Conservation (phyloP, 2,113 vertebrate genomes). For the Leptobrachium ailaonicum region DNA sequence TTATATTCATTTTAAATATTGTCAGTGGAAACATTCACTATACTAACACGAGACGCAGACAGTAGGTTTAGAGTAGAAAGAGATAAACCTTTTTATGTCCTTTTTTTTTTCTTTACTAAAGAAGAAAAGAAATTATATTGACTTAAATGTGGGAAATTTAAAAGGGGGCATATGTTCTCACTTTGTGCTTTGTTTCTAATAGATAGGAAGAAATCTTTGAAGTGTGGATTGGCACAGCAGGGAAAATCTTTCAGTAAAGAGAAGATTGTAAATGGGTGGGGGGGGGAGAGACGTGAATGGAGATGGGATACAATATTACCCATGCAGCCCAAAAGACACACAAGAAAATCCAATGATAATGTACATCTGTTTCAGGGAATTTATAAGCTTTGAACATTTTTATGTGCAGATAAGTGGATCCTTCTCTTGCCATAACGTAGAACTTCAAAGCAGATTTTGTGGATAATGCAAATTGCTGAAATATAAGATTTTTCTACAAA, state of each 20-base stretch:
- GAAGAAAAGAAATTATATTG: constrained; percentile 78
- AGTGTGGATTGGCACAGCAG: constrained; percentile 91
- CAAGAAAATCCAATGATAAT: constrained; percentile 96
- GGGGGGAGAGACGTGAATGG: constrained; percentile 77
- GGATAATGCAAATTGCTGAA: constrained; percentile 99
- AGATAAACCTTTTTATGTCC: constrained; percentile 71
- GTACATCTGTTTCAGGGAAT: constrained; percentile 98
- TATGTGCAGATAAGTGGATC: constrained; percentile 93
- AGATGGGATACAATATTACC: constrained; percentile 86
- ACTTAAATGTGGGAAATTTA: constrained; percentile 88
- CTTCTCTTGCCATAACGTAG: constrained; percentile 94
- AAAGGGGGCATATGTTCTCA: constrained; percentile 84
- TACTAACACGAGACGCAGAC: constrained; percentile 63
- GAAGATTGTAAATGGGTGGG: constrained; percentile 85
- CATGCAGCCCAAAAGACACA: constrained; percentile 83
- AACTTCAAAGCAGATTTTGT: constrained; percentile 97
- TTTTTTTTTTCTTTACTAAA: constrained; percentile 64
- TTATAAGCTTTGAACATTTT: constrained; percentile 98
- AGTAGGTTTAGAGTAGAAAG: constrained; percentile 66
- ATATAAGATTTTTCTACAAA: constrained; percentile 89
- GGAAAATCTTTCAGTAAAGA: constrained; percentile 85
- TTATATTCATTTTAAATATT: constrained; percentile 7
- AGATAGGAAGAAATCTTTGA: constrained; percentile 93
- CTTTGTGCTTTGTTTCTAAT: constrained; percentile 89
- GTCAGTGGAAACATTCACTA: constrained; percentile 56